Percentiles rank a stretch among this genome's conserved stretches.
Conservation (phyloP, 2,888 invertebrate species). For the Digitonthophagus gazella region DNA sequence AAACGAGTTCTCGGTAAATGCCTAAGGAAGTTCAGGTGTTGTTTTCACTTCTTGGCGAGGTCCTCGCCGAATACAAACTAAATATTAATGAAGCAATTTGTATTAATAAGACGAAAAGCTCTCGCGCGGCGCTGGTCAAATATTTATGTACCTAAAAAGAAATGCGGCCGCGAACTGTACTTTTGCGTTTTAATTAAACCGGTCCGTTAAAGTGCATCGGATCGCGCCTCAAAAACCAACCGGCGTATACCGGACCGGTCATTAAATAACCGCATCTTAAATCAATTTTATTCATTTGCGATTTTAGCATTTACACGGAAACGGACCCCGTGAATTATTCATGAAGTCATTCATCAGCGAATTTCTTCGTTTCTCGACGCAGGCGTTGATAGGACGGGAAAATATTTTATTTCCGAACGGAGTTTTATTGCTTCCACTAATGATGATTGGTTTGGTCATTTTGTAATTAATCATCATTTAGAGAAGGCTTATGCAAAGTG, state of each 20-base stretch:
- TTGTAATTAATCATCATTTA: too few species aligned
- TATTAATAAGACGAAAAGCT: neutral
- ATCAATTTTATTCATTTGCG: neutral
- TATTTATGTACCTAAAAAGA: neutral
- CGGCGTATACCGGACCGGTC: too few species aligned
- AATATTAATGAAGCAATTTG: neutral
- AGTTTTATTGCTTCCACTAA: too few species aligned
- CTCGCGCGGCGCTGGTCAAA: neutral
- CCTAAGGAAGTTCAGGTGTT: neutral
- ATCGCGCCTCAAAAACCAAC: too few species aligned
- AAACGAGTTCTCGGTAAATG: too few species aligned
- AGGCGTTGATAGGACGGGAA: neutral
- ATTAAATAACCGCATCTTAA: neutral
- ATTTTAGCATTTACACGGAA: neutral
- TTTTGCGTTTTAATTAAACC: too few species aligned
- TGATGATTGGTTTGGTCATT: too few species aligned
- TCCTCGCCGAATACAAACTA: neutral
- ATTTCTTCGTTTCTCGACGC: neutral
- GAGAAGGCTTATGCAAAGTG: too few species aligned
- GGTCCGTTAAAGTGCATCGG: too few species aligned
- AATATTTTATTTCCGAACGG: too few species aligned
- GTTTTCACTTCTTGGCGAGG: neutral
- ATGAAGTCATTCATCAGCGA: neutral
- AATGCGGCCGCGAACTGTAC: too few species aligned
- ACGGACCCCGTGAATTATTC: neutral